Base-by-base conservation (phyloP, 2,888 invertebrate genomes). In the Torymus texanus region DNA sequence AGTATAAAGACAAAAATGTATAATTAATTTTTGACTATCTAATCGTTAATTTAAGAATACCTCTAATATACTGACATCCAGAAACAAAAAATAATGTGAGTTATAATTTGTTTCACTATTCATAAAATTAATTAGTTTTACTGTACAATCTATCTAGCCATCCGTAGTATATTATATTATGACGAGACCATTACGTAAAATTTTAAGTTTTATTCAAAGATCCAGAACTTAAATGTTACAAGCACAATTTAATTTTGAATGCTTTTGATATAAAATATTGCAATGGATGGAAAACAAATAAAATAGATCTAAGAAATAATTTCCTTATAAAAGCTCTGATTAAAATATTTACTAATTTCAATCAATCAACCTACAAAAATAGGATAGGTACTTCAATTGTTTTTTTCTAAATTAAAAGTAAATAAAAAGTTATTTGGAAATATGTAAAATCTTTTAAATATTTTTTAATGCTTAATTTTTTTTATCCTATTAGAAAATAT, bases 1-100 rank as follows among this genome's bases (percentile, higher is more conserved):
- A 53, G 41, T 74, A 78, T 68, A 80, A 78, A 65, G 72, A 70
- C 21, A 80, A 68, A 80, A 59, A 80, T 65, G 51, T 74, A 56
- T 63, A 65, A 29, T 72, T 75, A 67, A 71, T 58, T 80, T 58
- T 68, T 55, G 10, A 56, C 77, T 77, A 77, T 61, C 77, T 80
- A 80, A 59, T 18, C 68, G 50, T 76, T 51, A 18, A 41, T 75
- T 62, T 56, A 8, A 59, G 41, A 63, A 56, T 62, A 72, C 21
- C 18, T 70, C 13, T 73, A 80, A 50, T 56, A 63, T 73, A 59
- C 41, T 74, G 58, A 70, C 55, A 53, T 24, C 50, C 10, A 71
- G 56, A 80, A 62, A 75, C 14, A 67, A 62, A 53, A 72, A 70
- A 70, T 70, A 70, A 59, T 79, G 59, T 59, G 58, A 58, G 12